These are phyloP conservation scores for Hyles lineata DNA, from an alignment of 2,888 invertebrate species.

Conservation along the genomic window DNA sequence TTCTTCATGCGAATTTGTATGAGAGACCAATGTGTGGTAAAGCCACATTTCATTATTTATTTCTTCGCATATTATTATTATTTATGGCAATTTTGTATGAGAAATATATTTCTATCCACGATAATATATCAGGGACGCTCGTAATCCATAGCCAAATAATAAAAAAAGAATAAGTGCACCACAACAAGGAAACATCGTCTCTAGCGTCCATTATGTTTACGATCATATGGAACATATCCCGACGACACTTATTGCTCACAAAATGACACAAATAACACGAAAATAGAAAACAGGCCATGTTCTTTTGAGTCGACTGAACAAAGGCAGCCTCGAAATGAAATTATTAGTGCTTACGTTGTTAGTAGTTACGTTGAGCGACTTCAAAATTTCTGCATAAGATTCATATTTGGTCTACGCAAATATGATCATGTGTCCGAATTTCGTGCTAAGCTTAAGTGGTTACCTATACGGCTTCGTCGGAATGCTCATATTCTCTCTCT, in stretches of 20 bases:
- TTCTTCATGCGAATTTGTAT: too few relatives aligned
- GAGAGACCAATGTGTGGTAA: too few relatives aligned
- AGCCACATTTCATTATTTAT: too few relatives aligned
- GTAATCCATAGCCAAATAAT: not conserved
- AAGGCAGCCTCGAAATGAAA: slow-evolving; percentile 1
- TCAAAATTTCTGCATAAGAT: too few relatives aligned
- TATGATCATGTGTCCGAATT: too few relatives aligned
- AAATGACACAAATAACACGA: slow-evolving; percentile 8
- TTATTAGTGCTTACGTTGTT: not conserved
- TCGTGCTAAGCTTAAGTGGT: too few relatives aligned
- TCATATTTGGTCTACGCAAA: too few relatives aligned
- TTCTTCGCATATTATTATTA: too few relatives aligned
- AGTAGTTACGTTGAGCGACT: too few relatives aligned
- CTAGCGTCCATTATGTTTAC: not conserved
- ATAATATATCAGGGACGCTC: not conserved
- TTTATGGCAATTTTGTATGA: too few relatives aligned
- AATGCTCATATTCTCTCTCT: too few relatives aligned
- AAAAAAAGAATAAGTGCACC: not conserved
- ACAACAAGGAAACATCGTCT: not conserved
- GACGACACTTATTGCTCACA: slow-evolving; percentile 22
- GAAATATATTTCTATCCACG: not conserved
- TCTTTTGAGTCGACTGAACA: not conserved
- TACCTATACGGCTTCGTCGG: too few relatives aligned
- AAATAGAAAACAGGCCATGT: slow-evolving; percentile 2
- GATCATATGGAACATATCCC: slow-evolving; percentile 20